Evolutionary conservation across 2,888 invertebrate genomes (phyloP), one percentile per base, ranked within the genome.

Genomic region (Thera britannica): DNA sequence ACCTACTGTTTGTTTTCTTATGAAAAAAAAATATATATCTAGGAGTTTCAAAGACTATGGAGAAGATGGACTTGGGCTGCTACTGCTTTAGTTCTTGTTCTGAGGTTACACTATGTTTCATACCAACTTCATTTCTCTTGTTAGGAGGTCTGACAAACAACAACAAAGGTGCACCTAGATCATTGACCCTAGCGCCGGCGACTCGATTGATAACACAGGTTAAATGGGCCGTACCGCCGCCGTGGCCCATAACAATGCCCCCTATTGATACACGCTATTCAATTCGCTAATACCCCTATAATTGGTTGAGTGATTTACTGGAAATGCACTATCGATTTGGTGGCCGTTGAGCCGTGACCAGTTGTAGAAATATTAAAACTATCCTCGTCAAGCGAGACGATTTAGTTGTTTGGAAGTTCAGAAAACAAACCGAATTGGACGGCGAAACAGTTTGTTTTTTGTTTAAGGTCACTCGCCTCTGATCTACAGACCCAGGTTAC

Each of bases 281-380:
- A 92, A 88, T 89, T 89, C 86, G 86, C 88, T 91, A 91, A 92
- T 90, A 80, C 80, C 87, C 84, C 83, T 84, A 64, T 91, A 92
- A 92, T 90, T 90, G 90, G 90, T 88, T 88, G 84, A 92, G 80
- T 90, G 92, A 86, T 88, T 86, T 84, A 82, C 78, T 76, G 80
- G 78, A 83, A 83, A 82, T 68, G 72, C 70, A 77, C 74, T 73
- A 72, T 77, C 77, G 81, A 79, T 79, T 79, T 81, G 77, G 74
- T 72, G 71, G 67, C 62, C 70, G 78, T 74, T 77, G 72, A 72
- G 35, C 63, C 58, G 60, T 62, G 56, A 63, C 62, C 51, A 12
- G 55, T 41, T 54, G 57, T 62, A 44, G 59, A 58, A 65, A 65
- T 67, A 67, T 60, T 63, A 60, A 55, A 44, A 44, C 36, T 48